Base-by-base conservation (phyloP, 2,797 vertebrate species). In the Chloroceryle amazona region DNA sequence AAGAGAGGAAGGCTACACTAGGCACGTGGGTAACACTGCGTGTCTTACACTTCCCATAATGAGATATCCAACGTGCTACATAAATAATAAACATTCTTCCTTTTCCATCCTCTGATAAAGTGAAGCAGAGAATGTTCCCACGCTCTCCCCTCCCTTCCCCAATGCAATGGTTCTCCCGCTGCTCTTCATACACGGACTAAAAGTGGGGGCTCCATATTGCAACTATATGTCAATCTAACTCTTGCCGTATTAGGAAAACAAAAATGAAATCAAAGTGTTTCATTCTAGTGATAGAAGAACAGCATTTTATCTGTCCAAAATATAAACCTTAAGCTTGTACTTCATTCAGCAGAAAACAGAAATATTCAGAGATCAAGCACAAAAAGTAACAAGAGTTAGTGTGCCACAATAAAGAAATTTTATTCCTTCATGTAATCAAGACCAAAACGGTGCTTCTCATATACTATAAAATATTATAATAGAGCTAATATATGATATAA, bases 81-180 rank as follows among this genome's bases (percentile, higher is more conserved):
- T 11, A 84, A 31, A 88, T 75, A 93, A 75, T n/a, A 90, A 95
- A 91, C 68, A 74, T 55, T 66, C 66, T 35, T 93, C 51, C 35
- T 86, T 67, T 35, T 81, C 28, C 55, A 75, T 71, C 72, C 90
- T 88, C 23, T 72, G 54, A 62, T 86, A 28, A 74, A 90, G 41
- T 7, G 10, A 86, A 73, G 60, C 5, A 5, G 47, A 37, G 29
- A 35, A 68, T 3, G 10, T 88, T 94, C 73, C 47, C 85, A 95
- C 3, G 1, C 81, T 72, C 73, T 63, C 5, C 47, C 42, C 25
- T 68, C 47, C 49, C 54, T 39, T 75, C 65, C 67, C 21, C 49
- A 49, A 1, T 5, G 52, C 58, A 33, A 19, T 1, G 1, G 42
- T 19, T 65, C 58, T 20, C 22, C 31, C 3, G 1, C 47, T 66